phyloP scores from a whole-genome alignment of 2,113 vertebrate species.

The Brachypodius melanocephalos region DNA sequence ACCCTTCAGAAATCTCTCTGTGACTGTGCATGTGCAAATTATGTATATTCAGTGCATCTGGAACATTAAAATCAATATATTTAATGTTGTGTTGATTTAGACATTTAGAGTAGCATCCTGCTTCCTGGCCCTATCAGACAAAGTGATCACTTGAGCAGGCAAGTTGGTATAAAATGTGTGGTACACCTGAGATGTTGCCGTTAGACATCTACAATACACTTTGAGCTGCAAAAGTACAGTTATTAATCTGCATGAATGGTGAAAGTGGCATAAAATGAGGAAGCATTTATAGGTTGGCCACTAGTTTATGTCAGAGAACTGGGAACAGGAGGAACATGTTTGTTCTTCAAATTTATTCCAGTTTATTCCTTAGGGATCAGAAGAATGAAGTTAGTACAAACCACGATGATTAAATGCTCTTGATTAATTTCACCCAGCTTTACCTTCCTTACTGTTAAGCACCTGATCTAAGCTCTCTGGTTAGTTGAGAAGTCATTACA shows the following conservation, averaged over 20 bases:
- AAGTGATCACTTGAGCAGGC: neutral
- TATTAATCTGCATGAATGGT: neutral
- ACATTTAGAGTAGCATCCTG: neutral
- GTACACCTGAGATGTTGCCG: neutral
- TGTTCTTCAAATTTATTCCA: neutral
- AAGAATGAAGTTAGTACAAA: neutral
- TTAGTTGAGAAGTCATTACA: neutral
- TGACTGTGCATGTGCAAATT: neutral
- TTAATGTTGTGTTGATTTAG: neutral
- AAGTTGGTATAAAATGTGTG: neutral
- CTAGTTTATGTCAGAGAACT: neutral
- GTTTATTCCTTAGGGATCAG: neutral
- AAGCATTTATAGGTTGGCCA: neutral
- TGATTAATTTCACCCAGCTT: neutral
- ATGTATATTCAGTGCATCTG: neutral
- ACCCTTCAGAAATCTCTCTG: neutral
- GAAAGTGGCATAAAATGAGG: neutral
- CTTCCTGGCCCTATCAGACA: neutral
- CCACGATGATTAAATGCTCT: neutral
- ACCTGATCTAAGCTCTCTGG: neutral
- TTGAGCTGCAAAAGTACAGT: neutral
- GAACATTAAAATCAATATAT: neutral
- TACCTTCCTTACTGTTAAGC: neutral
- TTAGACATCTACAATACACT: neutral
- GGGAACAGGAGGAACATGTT: accelerated